phyloP scores from a whole-genome alignment of 2,888 invertebrate genomes.

The Caenorhabditis sp. region DNA sequence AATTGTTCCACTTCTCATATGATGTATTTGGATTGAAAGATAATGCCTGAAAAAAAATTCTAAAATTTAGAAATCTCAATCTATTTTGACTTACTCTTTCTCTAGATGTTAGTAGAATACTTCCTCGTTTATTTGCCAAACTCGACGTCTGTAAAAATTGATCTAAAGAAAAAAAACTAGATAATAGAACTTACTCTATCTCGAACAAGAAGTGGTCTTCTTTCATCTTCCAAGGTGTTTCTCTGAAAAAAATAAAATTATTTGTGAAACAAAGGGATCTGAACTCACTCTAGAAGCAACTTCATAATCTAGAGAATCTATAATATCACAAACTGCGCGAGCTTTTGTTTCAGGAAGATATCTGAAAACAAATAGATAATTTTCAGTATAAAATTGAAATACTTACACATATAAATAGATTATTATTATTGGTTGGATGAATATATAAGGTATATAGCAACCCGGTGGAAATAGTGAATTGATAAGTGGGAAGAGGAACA shows the following conservation, averaged over 20 bases:
- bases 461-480: slow-evolving; percentile 23
- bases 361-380: background rate
- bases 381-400: background rate
- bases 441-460: slow-evolving; percentile 10
- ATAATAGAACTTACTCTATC: background rate
- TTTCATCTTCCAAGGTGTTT: background rate
- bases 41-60: no score
- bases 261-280: no score
- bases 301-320: slow-evolving; percentile 21
- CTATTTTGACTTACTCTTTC: no score
- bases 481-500: slow-evolving; percentile 16
- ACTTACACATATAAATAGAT: slow-evolving; percentile 11
- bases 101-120: background rate
- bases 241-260: background rate
- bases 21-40: no score
- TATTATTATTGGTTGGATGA: slow-evolving; percentile 13
- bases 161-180: no score
- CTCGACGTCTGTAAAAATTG: background rate
- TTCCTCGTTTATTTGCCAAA: background rate
- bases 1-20: no score
- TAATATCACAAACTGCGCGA: slow-evolving; percentile 24
- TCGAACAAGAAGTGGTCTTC: background rate
- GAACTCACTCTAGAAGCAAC: slow-evolving; percentile 21
- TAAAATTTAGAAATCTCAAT: no score
- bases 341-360: slow-evolving; percentile 28